These are phyloP conservation scores for Danionella dracula DNA, from an alignment of 2,797 vertebrate species.

Conservation along the genomic window DNA sequence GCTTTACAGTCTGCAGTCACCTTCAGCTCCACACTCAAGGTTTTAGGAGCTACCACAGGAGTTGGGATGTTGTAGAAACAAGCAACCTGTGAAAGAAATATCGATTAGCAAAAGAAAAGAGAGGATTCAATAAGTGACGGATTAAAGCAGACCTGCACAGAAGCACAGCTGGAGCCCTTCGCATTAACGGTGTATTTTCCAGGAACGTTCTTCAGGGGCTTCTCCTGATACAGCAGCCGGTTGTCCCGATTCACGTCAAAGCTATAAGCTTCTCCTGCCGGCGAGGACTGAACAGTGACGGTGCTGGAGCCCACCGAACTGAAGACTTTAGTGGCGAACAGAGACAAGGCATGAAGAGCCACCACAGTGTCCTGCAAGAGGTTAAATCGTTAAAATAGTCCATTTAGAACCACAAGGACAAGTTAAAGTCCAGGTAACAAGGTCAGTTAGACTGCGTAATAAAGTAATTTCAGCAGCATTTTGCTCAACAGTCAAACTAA, in stretches of 20 bases:
- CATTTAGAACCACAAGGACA: neutral
- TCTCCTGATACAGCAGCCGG: conserved; percentile 56
- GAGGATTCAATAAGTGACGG: too few species aligned
- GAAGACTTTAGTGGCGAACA: conserved; percentile 55
- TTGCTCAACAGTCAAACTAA: too few species aligned
- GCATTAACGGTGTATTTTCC: conserved; percentile 46
- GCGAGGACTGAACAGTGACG: conserved; percentile 46
- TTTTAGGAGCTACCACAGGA: too few species aligned
- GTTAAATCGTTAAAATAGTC: too few species aligned
- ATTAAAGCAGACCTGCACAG: conserved; percentile 63
- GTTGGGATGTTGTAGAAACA: too few species aligned
- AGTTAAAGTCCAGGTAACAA: neutral
- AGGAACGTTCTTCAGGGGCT: conserved; percentile 44
- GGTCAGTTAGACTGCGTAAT: too few species aligned
- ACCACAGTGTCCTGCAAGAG: conserved; percentile 60
- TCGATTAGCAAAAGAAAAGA: too few species aligned
- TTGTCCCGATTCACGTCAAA: conserved; percentile 52
- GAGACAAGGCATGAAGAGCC: conserved; percentile 65
- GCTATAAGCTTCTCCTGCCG: conserved; percentile 35
- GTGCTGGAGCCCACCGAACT: conserved; percentile 46
- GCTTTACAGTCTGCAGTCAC: too few species aligned
- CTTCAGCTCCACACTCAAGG: too few species aligned
- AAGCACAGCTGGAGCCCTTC: conserved; percentile 54
- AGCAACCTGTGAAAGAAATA: too few species aligned
- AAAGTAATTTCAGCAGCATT: too few species aligned